These are phyloP conservation scores for Drosophila nigrodunni DNA, from an alignment of 1,140 invertebrate species.

Conservation along the genomic window DNA sequence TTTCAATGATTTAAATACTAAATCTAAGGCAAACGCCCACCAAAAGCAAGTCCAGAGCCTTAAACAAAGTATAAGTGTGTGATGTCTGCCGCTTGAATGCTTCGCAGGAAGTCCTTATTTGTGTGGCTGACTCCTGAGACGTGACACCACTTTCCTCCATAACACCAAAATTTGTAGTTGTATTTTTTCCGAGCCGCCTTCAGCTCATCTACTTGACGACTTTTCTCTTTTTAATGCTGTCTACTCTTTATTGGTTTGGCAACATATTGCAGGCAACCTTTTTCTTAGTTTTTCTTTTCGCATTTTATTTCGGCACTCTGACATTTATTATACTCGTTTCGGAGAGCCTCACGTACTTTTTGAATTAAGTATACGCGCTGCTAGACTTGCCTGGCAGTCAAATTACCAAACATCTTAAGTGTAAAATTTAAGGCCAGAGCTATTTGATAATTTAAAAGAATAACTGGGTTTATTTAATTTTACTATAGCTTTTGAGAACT, in stretches of 20 bases:
- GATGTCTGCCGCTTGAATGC: conserved; percentile 36
- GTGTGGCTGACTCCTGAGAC: conserved; percentile 25
- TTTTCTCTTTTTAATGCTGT: conserved; percentile 43
- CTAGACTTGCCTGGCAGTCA: conserved; percentile 65
- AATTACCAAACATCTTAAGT: conserved; percentile 1
- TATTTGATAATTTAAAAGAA: neutral
- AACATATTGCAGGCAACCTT: conserved; percentile 77
- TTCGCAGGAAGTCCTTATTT: conserved; percentile 25
- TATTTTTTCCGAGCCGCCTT: conserved; percentile 19
- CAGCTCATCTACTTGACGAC: conserved; percentile 67
- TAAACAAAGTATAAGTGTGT: conserved; percentile 5
- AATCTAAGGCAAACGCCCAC: too few species aligned
- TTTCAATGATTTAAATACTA: too few species aligned
- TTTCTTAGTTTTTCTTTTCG: conserved; percentile 30
- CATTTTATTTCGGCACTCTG: conserved; percentile 41
- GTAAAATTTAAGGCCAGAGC: neutral
- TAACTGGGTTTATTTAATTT: too few species aligned
- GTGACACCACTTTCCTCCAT: conserved; percentile 12
- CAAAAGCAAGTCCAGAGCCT: too few species aligned
- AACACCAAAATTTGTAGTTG: conserved; percentile 11
- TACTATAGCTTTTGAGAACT: too few species aligned
- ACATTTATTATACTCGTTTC: conserved; percentile 78
- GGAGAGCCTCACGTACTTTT: conserved; percentile 59
- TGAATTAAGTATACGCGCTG: conserved; percentile 67
- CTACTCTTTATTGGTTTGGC: conserved; percentile 74